phyloP scores from a whole-genome alignment of 2,888 invertebrate species.

The Lomographa bimaculata region DNA sequence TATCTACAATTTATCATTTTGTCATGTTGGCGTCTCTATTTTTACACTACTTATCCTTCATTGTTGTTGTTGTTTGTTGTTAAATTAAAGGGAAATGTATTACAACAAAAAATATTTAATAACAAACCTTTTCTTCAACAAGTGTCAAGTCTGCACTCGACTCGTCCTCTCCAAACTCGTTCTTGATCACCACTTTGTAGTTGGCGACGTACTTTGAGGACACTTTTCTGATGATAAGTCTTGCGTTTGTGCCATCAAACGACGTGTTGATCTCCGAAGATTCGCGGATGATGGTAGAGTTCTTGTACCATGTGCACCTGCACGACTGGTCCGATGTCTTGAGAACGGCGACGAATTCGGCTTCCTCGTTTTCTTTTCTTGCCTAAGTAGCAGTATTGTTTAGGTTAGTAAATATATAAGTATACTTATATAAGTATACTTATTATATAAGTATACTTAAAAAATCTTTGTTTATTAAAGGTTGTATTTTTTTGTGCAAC shows the following conservation, averaged over 20 bases:
- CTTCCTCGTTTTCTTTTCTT: slow-evolving; percentile 85
- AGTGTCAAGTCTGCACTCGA: slow-evolving; percentile 94
- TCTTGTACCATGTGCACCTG: slow-evolving; percentile 94
- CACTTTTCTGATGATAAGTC: slow-evolving; percentile 90
- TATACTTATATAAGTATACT: too few species aligned
- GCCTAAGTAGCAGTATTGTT: too few species aligned
- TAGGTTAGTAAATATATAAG: too few species aligned
- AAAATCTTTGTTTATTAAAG: too few species aligned
- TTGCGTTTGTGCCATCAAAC: slow-evolving; percentile 92
- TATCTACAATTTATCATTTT: too few species aligned
- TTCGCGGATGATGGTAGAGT: slow-evolving; percentile 89
- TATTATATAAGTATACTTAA: too few species aligned
- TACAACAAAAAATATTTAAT: too few species aligned
- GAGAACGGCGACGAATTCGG: slow-evolving; percentile 90
- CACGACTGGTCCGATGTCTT: slow-evolving; percentile 90
- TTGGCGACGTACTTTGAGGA: slow-evolving; percentile 91
- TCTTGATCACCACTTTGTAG: slow-evolving; percentile 93
- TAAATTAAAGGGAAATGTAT: too few species aligned
- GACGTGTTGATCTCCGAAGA: slow-evolving; percentile 90
- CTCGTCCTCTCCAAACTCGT: slow-evolving; percentile 95
- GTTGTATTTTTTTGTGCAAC: too few species aligned
- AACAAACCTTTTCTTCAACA: slow-evolving; percentile 81
- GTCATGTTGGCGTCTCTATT: too few species aligned
- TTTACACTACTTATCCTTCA: too few species aligned
- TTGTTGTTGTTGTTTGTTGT: too few species aligned